Base-by-base conservation (phyloP, 2,797 vertebrate genomes). In the Paratrypauchen microcephalus region DNA sequence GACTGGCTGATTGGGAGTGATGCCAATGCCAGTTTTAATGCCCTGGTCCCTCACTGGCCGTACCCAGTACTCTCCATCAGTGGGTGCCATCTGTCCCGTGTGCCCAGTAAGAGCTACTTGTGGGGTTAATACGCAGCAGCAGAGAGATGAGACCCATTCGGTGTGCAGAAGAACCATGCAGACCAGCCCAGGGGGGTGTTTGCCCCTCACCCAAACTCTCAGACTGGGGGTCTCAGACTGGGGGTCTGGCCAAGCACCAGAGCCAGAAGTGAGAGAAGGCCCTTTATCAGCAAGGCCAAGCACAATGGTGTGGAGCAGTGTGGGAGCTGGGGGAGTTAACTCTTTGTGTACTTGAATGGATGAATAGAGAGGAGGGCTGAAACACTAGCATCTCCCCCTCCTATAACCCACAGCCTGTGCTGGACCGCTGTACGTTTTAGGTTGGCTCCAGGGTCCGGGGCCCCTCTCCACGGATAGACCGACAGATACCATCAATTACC, bases 401-500 rank as follows among this genome's bases (percentile, higher is more conserved):
- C 82, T 74, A 73, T 73, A 65, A 79, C 79, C 76, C 80, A 59
- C 26, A 65, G 56, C 77, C 64, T 64, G 80, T 80, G 78, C 75
- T 88, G 76, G 86, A 88, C 83, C 82, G 83, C 87, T 92, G 90
- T 91, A 89, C 90, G 87, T 91, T 91, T 91, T 89, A 88, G 86
- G 73, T 83, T 67, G 70, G 70, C 80, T 86, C 64, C 64, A 82
- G 86, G 84, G 86, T 88, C 82, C 75, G 39, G 82, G 86, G 89
- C 86, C 85, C 84, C 88, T 88, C 77, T 87, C 79, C 74, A 83
- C 75, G 80, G 87, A 85, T 84, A 75, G 81, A 88, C 75, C 86
- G 76, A 91, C 89, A 93, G 92, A 94, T 93, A 93, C 87, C 90
- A 91, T 95, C 93, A 93, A 92, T 93, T 91, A 89, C 87, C 83